Conservation (phyloP, 2,888 invertebrate genomes). For the Allophyes oxyacanthae region DNA sequence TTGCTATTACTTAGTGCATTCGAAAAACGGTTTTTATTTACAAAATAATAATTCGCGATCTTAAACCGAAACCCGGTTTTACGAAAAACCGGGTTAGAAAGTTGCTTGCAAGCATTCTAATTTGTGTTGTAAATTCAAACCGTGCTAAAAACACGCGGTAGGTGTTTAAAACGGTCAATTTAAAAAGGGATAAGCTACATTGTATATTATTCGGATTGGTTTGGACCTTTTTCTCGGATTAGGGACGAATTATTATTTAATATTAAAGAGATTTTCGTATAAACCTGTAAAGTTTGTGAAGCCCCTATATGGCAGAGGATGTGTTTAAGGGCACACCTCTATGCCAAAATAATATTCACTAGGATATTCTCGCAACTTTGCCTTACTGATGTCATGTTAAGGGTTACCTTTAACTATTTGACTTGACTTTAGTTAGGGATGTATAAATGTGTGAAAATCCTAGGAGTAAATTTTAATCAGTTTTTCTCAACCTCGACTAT, state of each 20-base stretch:
- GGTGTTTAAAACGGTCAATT: constrained; percentile 32
- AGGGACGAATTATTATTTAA: constrained; percentile 48
- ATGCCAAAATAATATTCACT: background rate
- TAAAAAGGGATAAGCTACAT: constrained; percentile 42
- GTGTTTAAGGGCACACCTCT: constrained; percentile 19
- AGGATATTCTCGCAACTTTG: background rate
- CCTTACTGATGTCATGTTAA: background rate
- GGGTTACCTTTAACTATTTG: background rate
- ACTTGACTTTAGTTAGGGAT: no score
- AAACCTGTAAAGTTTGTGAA: constrained; percentile 23
- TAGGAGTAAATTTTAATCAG: no score
- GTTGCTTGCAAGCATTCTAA: constrained; percentile 21
- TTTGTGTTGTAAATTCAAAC: constrained; percentile 19
- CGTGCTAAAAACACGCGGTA: constrained; percentile 16
- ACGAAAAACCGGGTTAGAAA: constrained; percentile 9
- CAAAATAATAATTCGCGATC: no score
- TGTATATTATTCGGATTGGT: constrained; percentile 45
- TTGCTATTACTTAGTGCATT: no score
- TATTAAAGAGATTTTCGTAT: constrained; percentile 41
- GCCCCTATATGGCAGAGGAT: constrained; percentile 23
- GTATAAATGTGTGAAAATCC: no score
- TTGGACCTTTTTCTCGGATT: constrained; percentile 49
- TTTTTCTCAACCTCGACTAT: no score
- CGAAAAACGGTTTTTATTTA: no score
- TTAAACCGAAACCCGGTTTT: no score